Evolutionary conservation across 2,888 invertebrate genomes (phyloP).

Genomic region (Hymenopus coronatus): DNA sequence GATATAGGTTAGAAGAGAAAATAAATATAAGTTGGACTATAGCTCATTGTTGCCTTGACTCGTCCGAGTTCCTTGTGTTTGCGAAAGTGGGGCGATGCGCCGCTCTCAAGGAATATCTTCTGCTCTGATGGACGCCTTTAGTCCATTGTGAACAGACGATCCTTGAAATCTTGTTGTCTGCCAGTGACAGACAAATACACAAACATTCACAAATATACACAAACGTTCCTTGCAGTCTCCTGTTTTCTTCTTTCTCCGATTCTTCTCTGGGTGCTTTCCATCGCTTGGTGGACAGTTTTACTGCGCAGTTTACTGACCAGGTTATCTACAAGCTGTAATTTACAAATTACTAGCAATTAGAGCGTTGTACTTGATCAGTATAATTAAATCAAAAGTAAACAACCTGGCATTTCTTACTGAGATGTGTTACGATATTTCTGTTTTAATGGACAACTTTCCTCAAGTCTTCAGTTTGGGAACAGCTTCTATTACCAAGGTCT

Average conservation of each 20-base stretch:
- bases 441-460: neutral
- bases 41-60: neutral
- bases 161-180: neutral
- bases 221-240: neutral
- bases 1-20: too few relatives aligned
- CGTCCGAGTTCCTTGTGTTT: neutral
- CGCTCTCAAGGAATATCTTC: neutral
- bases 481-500: too few relatives aligned
- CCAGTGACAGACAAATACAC: neutral
- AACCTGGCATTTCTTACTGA: neutral
- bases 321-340: neutral
- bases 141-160: neutral
- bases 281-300: neutral
- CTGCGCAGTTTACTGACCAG: neutral
- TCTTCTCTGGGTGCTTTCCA: neutral
- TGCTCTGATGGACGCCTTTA: constrained; percentile 7
- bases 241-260: neutral
- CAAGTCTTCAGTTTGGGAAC: neutral
- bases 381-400: neutral
- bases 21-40: neutral
- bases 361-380: neutral
- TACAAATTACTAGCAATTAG: neutral
- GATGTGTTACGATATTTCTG: neutral
- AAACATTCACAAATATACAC: neutral
- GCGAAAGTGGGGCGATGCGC: neutral